Evolutionary conservation across 2,797 vertebrate genomes (phyloP).

Genomic region (Rhinogobio ventralis): DNA sequence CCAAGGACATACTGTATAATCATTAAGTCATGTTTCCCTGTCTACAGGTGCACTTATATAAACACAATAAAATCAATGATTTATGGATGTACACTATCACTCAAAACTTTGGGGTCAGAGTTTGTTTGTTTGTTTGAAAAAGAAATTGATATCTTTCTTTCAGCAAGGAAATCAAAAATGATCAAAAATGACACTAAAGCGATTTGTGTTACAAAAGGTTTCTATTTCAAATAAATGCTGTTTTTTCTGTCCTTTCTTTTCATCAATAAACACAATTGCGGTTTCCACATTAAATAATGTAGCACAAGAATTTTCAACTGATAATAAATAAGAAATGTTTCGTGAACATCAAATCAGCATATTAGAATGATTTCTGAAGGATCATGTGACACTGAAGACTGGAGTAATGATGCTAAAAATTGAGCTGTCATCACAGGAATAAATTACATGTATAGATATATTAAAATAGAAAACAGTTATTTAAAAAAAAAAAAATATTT

Average conservation of each 20-base stretch:
- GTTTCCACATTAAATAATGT: background rate
- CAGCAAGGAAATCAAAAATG: background rate
- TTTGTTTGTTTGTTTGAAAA: background rate
- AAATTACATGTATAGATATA: background rate
- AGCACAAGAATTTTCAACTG: background rate
- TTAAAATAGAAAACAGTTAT: too few relatives aligned
- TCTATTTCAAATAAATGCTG: background rate
- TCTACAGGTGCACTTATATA: background rate
- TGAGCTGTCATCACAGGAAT: background rate
- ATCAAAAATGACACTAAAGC: background rate
- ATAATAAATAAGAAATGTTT: background rate
- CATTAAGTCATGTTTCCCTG: conserved; percentile 3
- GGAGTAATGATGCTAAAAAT: background rate
- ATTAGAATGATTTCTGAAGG: background rate
- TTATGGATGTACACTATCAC: background rate
- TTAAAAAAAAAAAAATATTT: background rate
- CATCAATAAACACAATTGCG: too few relatives aligned
- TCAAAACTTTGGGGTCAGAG: background rate
- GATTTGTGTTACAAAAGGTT: background rate
- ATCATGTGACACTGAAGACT: background rate
- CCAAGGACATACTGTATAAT: background rate
- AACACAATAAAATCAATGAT: background rate
- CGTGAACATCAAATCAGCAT: background rate
- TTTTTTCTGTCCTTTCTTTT: too few relatives aligned
- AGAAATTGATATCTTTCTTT: background rate